phyloP scores from a whole-genome alignment of 30 jellyfish, hydroid and myxozoan species.

The Cassiopea andromeda region DNA sequence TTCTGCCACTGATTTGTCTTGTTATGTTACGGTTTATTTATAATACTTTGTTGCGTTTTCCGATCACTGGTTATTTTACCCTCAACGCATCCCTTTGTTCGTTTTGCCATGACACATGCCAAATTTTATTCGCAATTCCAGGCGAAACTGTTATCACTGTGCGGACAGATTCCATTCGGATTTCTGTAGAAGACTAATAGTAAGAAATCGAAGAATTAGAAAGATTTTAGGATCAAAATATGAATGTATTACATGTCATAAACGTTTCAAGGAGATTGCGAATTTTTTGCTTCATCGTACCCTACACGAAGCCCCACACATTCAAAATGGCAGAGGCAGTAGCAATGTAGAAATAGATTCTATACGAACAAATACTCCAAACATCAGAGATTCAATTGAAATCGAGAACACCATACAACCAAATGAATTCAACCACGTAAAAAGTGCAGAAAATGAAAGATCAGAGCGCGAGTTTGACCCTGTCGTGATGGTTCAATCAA shows the following conservation, averaged over 20 bases:
- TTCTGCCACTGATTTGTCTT: neutral
- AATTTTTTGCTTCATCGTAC: constrained; percentile 68
- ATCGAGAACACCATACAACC: constrained; percentile 3
- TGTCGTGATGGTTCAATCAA: constrained; percentile 21
- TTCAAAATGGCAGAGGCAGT: constrained; percentile 40
- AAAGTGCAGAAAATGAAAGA: constrained; percentile 1
- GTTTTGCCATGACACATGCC: neutral
- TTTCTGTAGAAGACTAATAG: constrained; percentile 47
- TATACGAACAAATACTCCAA: constrained; percentile 8
- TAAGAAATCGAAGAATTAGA: constrained; percentile 35
- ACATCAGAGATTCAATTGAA: constrained; percentile 8
- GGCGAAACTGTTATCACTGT: constrained; percentile 66
- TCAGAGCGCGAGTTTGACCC: constrained; percentile 31
- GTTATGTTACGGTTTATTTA: neutral
- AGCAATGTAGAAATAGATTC: neutral
- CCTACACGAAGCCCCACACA: constrained; percentile 73
- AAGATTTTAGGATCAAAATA: constrained; percentile 37
- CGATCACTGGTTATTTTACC: neutral
- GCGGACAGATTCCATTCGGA: constrained; percentile 52
- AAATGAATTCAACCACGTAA: neutral
- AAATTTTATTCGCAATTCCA: constrained; percentile 21
- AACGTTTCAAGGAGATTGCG: constrained; percentile 67
- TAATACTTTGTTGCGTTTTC: neutral
- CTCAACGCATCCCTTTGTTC: constrained; percentile 7
- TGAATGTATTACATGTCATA: constrained; percentile 65